These are phyloP conservation scores for Thermophis baileyi DNA, from an alignment of 2,113 vertebrate genomes.

Conservation along the genomic window DNA sequence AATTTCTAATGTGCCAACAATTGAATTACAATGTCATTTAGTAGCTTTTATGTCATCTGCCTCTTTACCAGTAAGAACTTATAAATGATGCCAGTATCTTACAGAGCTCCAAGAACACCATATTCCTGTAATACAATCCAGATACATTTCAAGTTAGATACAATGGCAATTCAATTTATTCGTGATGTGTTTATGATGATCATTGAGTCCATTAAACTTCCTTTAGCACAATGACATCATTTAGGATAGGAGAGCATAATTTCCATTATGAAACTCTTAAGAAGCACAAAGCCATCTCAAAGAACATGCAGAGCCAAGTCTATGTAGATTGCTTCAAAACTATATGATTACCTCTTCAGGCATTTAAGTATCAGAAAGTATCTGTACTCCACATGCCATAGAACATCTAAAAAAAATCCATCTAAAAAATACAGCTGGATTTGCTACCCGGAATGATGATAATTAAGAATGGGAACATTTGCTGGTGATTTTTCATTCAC, in stretches of 20 bases:
- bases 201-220: background rate
- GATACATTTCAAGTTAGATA: slow-evolving; percentile 18
- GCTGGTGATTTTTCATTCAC: background rate
- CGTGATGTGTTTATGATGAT: slow-evolving; percentile 15
- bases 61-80: slow-evolving; percentile 36
- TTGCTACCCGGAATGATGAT: background rate
- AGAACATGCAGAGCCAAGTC: background rate
- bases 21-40: slow-evolving; percentile 51
- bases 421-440: background rate
- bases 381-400: background rate
- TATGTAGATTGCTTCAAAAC: background rate
- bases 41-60: slow-evolving; percentile 29
- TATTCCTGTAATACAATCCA: background rate
- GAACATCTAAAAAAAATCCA: background rate
- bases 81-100: slow-evolving; percentile 48
- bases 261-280: slow-evolving; percentile 16
- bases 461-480: slow-evolving; percentile 3
- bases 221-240: background rate
- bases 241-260: background rate
- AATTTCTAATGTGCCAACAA: slow-evolving; percentile 51
- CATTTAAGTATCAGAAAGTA: slow-evolving; percentile 16
- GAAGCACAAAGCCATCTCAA: slow-evolving; percentile 15
- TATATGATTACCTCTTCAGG: background rate
- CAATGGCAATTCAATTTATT: slow-evolving; percentile 37
- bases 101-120: slow-evolving; percentile 28